Conservation (phyloP, 1,140 invertebrate genomes). For the Harpegnathos saltator region DNA sequence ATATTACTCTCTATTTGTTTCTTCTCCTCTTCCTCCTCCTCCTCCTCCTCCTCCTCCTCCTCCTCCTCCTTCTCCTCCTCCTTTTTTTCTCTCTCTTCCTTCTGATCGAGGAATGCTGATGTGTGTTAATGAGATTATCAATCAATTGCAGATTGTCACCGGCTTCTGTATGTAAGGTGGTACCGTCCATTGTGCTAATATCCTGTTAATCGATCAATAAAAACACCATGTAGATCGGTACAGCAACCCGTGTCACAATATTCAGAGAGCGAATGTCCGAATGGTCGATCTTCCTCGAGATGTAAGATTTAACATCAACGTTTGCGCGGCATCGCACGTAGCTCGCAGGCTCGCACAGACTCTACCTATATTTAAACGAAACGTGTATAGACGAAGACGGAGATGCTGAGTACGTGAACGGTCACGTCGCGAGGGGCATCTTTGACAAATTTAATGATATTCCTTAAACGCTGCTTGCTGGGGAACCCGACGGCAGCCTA, state of each 20-base stretch:
- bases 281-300: too few species aligned
- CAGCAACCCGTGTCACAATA: too few species aligned
- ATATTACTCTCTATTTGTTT: too few species aligned
- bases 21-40: too few species aligned
- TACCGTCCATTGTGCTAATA: not conserved
- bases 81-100: not conserved
- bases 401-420: constrained; percentile 48
- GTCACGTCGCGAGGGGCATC: constrained; percentile 44
- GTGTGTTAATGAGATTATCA: constrained; percentile 7
- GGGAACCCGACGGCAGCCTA: constrained; percentile 27
- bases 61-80: too few species aligned
- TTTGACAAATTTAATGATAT: constrained; percentile 49
- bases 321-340: not conserved
- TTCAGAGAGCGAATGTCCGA: not conserved
- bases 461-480: constrained; percentile 43
- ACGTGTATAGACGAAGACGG: constrained; percentile 45
- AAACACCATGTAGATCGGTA: not conserved
- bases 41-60: too few species aligned
- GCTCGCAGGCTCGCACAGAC: not conserved
- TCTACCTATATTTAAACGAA: constrained; percentile 40
- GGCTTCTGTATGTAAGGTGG: not conserved
- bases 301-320: constrained; percentile 10
- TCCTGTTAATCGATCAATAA: constrained; percentile 2
- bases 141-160: not conserved
- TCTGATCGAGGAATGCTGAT: not conserved